A percentile compares a stretch with the other conserved stretches of the same genome.
Conservation (phyloP, 2,888 invertebrate species). For the Neoitamus cyanurus region DNA sequence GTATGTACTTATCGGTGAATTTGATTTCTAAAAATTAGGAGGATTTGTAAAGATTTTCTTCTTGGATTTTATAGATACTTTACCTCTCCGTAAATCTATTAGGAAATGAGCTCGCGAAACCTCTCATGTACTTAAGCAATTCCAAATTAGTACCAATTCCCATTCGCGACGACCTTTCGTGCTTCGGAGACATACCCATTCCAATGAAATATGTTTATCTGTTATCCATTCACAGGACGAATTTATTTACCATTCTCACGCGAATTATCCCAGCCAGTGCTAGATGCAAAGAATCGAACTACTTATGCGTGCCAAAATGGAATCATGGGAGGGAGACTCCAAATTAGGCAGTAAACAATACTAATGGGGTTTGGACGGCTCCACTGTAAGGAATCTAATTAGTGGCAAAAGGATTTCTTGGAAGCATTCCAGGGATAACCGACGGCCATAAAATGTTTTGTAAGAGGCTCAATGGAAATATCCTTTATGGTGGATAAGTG, state of each 20-base stretch:
- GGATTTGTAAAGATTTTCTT: too few species aligned
- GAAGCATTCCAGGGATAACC: not conserved
- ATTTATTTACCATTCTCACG: not conserved
- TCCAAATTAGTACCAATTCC: not conserved
- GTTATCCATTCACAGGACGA: not conserved
- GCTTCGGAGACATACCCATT: not conserved
- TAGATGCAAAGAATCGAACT: slow-evolving; percentile 19
- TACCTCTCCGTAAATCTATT: not conserved
- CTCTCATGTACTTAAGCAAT: not conserved
- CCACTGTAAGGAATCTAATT: not conserved
- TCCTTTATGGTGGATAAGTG: not conserved
- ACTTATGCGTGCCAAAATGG: slow-evolving; percentile 14
- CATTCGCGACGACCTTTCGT: not conserved
- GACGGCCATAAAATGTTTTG: not conserved
- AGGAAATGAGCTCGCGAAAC: not conserved
- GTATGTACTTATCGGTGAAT: too few species aligned
- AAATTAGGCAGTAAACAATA: slow-evolving; percentile 10
- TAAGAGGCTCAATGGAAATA: not conserved
- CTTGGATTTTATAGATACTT: not conserved
- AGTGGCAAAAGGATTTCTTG: not conserved
- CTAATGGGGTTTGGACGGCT: not conserved
- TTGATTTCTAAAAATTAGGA: too few species aligned
- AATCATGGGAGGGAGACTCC: not conserved
- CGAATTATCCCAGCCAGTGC: not conserved
- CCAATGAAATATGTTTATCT: not conserved